Conservation (phyloP, 2,797 vertebrate species). For the Danio albolineatus region DNA sequence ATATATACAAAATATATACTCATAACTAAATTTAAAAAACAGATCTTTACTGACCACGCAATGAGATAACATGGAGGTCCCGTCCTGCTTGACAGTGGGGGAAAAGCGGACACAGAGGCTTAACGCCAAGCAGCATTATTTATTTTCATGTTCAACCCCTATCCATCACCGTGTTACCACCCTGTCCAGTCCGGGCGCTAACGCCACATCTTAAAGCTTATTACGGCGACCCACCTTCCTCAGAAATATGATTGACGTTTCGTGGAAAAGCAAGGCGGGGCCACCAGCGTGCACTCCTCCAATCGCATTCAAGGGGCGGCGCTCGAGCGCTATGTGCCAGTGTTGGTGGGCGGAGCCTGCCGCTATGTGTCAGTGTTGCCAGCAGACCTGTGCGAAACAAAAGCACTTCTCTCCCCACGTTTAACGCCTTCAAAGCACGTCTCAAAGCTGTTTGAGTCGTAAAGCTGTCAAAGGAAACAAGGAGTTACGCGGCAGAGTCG, state of each 20-base stretch:
- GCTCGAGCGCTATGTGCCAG: slow-evolving; percentile 60
- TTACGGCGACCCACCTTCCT: slow-evolving; percentile 70
- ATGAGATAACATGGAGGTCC: slow-evolving; percentile 59
- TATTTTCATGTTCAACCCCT: slow-evolving; percentile 71
- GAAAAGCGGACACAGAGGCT: slow-evolving; percentile 65
- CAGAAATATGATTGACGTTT: slow-evolving; percentile 74
- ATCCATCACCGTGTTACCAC: slow-evolving; percentile 71
- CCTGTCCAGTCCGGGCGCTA: slow-evolving; percentile 55
- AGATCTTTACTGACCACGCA: slow-evolving; percentile 5
- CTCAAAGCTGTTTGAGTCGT: slow-evolving; percentile 61
- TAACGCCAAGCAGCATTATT: slow-evolving; percentile 70
- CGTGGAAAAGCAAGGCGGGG: slow-evolving; percentile 74
- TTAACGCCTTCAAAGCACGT: slow-evolving; percentile 46
- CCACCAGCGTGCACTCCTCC: slow-evolving; percentile 70
- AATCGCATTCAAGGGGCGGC: slow-evolving; percentile 64
- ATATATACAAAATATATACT: neutral
- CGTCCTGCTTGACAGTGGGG: slow-evolving; percentile 62
- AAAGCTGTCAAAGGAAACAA: slow-evolving; percentile 56
- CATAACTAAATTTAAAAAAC: neutral
- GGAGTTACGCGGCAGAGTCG: slow-evolving; percentile 56
- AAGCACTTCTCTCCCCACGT: slow-evolving; percentile 70
- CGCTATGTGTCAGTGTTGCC: slow-evolving; percentile 71
- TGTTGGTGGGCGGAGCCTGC: slow-evolving; percentile 73
- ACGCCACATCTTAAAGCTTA: slow-evolving; percentile 61
- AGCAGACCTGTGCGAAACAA: slow-evolving; percentile 81